phyloP scores from a whole-genome alignment of 2,888 invertebrate species.

The Diaprepes abbreviatus region DNA sequence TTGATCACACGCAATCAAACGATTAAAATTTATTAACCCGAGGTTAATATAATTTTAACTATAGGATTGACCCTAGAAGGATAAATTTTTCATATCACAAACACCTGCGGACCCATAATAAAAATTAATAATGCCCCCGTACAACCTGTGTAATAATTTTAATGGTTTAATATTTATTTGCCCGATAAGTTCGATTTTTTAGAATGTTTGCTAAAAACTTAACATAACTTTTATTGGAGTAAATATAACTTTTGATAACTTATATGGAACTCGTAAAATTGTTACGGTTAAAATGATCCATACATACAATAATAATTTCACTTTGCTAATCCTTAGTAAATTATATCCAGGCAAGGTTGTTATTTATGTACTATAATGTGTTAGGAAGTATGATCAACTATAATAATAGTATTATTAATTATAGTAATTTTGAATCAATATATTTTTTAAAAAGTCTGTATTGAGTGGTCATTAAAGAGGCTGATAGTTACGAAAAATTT shows the following conservation, averaged over 20 bases:
- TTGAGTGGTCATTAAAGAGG: no score
- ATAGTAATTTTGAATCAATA: no score
- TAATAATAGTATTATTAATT: no score
- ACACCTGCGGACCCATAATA: slow-evolving; percentile 8
- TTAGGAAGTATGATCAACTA: no score
- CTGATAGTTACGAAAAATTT: no score
- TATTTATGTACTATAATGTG: no score
- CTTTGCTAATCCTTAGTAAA: no score
- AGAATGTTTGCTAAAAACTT: neutral
- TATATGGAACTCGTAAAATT: neutral
- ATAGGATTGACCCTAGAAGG: neutral
- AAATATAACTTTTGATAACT: neutral
- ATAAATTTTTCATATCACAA: neutral
- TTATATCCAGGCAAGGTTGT: no score
- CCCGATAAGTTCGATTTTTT: slow-evolving; percentile 18
- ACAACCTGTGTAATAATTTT: slow-evolving; percentile 4
- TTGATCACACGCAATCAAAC: neutral
- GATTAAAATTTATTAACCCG: neutral
- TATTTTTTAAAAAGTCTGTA: no score
- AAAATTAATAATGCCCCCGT: neutral
- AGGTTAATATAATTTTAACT: neutral
- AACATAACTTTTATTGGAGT: neutral
- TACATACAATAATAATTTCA: no score
- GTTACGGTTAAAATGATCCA: neutral
- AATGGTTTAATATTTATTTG: slow-evolving; percentile 12